Base-by-base conservation (phyloP, 2,113 vertebrate genomes). In the Antechinus flavipes region DNA sequence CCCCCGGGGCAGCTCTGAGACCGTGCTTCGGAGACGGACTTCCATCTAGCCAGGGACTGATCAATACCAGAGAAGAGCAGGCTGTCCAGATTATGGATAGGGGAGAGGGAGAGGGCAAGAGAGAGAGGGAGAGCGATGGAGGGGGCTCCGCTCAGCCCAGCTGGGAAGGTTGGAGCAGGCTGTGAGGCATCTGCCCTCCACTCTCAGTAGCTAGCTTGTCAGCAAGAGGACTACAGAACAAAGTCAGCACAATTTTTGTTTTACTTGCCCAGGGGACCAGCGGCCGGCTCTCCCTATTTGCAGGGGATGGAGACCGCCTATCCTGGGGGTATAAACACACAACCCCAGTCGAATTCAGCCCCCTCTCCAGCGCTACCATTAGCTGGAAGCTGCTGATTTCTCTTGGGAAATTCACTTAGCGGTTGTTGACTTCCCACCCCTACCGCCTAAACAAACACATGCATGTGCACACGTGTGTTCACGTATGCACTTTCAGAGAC, bases 231-330 rank as follows among this genome's bases (percentile, higher is more conserved):
- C 68, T 84, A 42, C 35, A 84, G 68, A 42, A 84, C 68, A 84
- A 76, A 76, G 68, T 84, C 68, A 84, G 68, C 68, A 84, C 68
- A 84, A 84, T 84, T 84, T 42, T 84, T 84, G 68, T 84, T 84
- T 84, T 42, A 84, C 68, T 84, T 23, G 68, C 68, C 68, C 68
- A 84, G 68, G 68, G 68, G 68, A 84, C 16, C 2, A 22, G n/a
- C 35, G 68, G 68, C n/a, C 68, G 42, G 68, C 68, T 84, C n/a
- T 84, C 68, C 68, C 68, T 84, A 42, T 84, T 84, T 84, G 68
- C 68, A 42, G 68, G 68, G 68, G 68, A 84, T 84, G 68, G 11
- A 84, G 68, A 84, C 35, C 27, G 68, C 35, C 68, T 84, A 23
- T 84, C 35, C 68, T 84, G 19, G 68, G 68, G 35, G 35, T 84